phyloP scores from a whole-genome alignment of 2,888 invertebrate genomes.

The Apoda limacodes region DNA sequence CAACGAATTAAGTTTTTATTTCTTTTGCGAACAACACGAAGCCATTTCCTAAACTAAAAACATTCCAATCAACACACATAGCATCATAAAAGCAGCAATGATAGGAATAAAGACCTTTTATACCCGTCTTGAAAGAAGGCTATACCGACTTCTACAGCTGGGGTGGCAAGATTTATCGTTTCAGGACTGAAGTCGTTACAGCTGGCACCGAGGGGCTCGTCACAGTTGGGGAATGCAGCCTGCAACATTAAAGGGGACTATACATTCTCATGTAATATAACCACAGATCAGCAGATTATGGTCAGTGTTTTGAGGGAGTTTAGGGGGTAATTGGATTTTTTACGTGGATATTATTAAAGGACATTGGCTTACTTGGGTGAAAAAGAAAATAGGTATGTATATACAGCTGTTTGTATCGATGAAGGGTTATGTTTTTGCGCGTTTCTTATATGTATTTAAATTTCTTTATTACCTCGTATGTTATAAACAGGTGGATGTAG shows the following conservation, averaged over 20 bases:
- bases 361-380: too few relatives aligned
- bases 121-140: slow-evolving; percentile 51
- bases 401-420: too few relatives aligned
- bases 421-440: too few relatives aligned
- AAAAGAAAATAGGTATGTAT: too few relatives aligned
- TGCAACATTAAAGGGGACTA: slow-evolving; percentile 33
- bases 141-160: slow-evolving; percentile 38
- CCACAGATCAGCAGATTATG: slow-evolving; percentile 49
- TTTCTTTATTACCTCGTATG: too few relatives aligned
- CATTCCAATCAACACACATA: slow-evolving; percentile 48
- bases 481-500: too few relatives aligned
- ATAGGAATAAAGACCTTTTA: slow-evolving; percentile 64
- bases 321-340: too few relatives aligned
- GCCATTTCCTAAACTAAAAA: too few relatives aligned
- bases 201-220: slow-evolving; percentile 62
- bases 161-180: slow-evolving; percentile 67
- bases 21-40: too few relatives aligned
- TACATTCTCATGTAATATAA: slow-evolving; percentile 38
- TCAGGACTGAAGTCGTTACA: slow-evolving; percentile 56
- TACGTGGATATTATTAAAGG: too few relatives aligned
- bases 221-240: slow-evolving; percentile 43
- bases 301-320: slow-evolving; percentile 37
- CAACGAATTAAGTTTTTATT: too few relatives aligned
- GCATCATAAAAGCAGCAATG: slow-evolving; percentile 47
- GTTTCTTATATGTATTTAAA: too few relatives aligned